These are phyloP conservation scores for Nothoprocta perdicaria DNA, from an alignment of 2,113 vertebrate species.

Conservation along the genomic window DNA sequence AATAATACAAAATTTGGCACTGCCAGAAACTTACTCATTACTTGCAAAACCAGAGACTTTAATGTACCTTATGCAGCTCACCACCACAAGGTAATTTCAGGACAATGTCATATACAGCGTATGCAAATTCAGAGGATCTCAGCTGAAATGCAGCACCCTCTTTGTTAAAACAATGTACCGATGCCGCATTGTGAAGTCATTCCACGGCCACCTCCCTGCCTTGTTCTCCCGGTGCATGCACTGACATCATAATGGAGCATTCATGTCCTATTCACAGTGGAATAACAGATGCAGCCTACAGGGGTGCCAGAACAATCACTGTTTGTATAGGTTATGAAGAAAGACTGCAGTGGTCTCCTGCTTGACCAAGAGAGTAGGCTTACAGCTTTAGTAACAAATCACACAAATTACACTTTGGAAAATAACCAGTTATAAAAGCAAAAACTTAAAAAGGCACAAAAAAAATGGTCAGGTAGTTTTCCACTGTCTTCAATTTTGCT, in stretches of 20 bases:
- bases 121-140: not conserved
- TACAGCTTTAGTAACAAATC: not conserved
- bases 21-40: not conserved
- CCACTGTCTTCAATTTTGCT: not conserved
- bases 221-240: not conserved
- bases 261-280: not conserved
- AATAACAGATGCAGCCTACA: not conserved
- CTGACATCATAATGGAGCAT: not conserved
- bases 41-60: not conserved
- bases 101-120: not conserved
- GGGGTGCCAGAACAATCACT: not conserved
- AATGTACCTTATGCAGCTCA: not conserved
- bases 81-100: not conserved
- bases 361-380: not conserved
- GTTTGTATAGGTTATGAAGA: not conserved
- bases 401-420: not conserved
- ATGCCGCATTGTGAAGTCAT: not conserved
- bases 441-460: not conserved
- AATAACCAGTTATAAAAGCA: not conserved
- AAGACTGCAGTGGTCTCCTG: not conserved
- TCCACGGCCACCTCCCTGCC: not conserved
- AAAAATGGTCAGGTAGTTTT: not conserved
- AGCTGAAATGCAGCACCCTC: not conserved
- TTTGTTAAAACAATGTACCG: slow-evolving; percentile 18
- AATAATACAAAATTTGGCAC: not conserved